Conservation (phyloP, 2,797 vertebrate species). For the Periparus ater region DNA sequence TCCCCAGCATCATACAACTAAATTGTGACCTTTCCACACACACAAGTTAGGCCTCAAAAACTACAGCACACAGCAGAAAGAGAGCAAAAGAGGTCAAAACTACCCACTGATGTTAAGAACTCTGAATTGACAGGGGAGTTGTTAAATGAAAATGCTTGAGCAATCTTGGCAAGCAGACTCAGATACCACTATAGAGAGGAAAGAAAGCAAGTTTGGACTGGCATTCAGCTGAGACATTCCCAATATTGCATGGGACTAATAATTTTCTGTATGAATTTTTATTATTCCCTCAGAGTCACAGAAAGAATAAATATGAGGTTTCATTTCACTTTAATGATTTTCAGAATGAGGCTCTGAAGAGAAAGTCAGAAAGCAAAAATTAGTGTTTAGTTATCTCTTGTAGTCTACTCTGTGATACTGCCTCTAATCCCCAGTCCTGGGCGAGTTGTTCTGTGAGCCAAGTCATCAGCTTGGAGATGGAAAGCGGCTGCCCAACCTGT, state of each 20-base stretch:
- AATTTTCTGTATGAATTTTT: conserved; percentile 11
- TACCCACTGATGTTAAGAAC: not conserved
- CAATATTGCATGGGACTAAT: not conserved
- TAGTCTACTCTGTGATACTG: not conserved
- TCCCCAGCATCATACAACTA: not conserved
- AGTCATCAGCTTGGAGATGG: not conserved
- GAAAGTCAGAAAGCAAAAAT: not conserved
- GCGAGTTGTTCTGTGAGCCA: not conserved
- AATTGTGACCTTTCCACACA: not conserved
- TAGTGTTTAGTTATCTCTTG: not conserved
- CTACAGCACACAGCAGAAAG: not conserved
- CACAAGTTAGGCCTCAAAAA: not conserved
- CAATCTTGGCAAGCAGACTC: not conserved
- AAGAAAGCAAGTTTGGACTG: conserved; percentile 11
- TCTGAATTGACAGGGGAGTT: not conserved
- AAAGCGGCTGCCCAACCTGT: rapidly evolving
- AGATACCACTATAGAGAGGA: not conserved
- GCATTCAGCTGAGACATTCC: conserved; percentile 4
- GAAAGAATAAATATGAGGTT: conserved; percentile 24
- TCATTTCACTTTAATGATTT: conserved; percentile 30
- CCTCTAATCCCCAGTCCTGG: not conserved
- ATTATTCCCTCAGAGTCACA: conserved; percentile 3
- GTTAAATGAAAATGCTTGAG: not conserved
- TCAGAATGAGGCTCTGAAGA: not conserved
- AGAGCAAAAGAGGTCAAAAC: not conserved